These are phyloP conservation scores for Megatriorchis doriae DNA, from an alignment of 2,113 vertebrate genomes.

Conservation along the genomic window DNA sequence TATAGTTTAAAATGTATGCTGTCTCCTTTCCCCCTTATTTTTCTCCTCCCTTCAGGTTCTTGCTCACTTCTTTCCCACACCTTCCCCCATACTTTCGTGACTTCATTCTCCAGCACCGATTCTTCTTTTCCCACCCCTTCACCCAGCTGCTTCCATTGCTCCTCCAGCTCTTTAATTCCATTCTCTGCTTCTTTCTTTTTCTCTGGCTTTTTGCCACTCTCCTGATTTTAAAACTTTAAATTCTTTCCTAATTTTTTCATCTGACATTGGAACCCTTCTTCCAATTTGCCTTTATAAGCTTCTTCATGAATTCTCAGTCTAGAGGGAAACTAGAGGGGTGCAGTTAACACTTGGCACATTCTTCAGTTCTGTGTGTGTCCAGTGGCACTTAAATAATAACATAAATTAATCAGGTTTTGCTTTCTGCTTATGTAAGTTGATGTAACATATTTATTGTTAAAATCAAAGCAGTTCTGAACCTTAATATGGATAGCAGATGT, in stretches of 20 bases:
- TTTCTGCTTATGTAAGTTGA: not conserved
- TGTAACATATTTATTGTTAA: not conserved
- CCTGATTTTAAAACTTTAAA: not conserved
- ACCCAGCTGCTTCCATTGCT: constrained; percentile 42
- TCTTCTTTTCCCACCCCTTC: constrained; percentile 40
- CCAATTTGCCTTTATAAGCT: not conserved
- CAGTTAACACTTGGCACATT: not conserved
- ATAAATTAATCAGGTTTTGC: not conserved
- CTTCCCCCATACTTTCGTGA: constrained; percentile 57
- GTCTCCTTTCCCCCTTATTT: constrained; percentile 28
- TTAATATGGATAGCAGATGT: not conserved
- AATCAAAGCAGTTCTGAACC: not conserved
- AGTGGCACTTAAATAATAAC: not conserved
- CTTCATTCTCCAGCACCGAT: not conserved
- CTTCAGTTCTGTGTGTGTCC: not conserved
- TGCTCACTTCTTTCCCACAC: constrained; percentile 62
- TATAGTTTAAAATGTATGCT: constrained; percentile 29
- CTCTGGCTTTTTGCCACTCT: not conserved
- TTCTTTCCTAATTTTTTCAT: not conserved
- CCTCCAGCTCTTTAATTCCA: not conserved
- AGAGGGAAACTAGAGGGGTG: not conserved
- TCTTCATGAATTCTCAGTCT: not conserved
- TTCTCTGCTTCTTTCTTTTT: not conserved
- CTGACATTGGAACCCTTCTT: not conserved
- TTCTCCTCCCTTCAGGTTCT: constrained; percentile 28